phyloP scores from a whole-genome alignment of 2,113 vertebrate species.

The Serinus canaria region DNA sequence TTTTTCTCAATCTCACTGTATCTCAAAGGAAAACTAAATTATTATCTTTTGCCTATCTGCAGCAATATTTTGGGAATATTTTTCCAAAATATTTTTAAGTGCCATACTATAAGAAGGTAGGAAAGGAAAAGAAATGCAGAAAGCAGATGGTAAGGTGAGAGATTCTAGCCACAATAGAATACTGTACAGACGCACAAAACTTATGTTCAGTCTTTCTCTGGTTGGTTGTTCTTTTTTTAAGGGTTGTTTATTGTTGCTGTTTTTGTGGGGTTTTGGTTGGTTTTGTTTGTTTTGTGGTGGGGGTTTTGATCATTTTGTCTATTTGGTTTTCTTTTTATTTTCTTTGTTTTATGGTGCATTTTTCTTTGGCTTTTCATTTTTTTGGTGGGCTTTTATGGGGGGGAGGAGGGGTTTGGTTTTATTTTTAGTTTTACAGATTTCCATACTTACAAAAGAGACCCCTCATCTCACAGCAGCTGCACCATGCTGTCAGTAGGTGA shows the following conservation, averaged over 20 bases:
- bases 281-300: background rate
- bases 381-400: background rate
- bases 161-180: background rate
- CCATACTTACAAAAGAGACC: background rate
- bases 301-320: background rate
- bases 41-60: background rate
- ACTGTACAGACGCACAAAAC: background rate
- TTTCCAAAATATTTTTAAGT: no score
- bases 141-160: background rate
- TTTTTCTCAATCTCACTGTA: background rate
- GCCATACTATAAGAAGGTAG: background rate
- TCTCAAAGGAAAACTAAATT: background rate
- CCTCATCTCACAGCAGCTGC: fast-evolving
- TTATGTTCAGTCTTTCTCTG: background rate
- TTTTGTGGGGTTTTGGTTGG: background rate
- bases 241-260: background rate
- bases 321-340: background rate
- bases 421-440: background rate
- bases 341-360: fast-evolving
- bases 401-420: background rate
- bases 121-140: background rate
- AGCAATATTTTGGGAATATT: background rate
- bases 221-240: background rate
- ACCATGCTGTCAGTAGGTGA: background rate
- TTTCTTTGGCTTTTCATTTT: background rate